Evolutionary conservation across 2,797 vertebrate species (phyloP), one percentile per base, ranked within the genome.

Genomic region (Premnoplex brunnescens): DNA sequence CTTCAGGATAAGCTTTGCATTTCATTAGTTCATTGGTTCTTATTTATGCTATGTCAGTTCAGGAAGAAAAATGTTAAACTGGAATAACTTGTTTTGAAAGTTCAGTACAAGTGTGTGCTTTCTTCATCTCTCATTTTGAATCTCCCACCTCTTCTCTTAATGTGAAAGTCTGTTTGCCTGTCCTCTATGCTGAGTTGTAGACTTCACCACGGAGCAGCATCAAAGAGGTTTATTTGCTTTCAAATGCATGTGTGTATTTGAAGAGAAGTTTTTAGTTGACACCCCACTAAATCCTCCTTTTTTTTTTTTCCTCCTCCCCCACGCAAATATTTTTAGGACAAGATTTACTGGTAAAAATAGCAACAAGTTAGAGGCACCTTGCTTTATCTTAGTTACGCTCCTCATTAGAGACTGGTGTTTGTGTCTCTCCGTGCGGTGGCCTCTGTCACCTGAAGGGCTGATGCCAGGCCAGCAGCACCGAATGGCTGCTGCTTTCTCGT

Each of bases 11-110:
- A 94, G 74, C 91, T 95, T 96, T 96, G 93, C 93, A 96, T 97
- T 96, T 91, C 86, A 80, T 95, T 94, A 86, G 44, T 92, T 96
- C 91, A 91, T 96, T 92, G 82, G 90, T 74, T 91, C 94, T 91
- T 88, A 91, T 86, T 94, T 95, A 85, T 93, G 86, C 84, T 91
- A 59, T 89, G 71, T 95, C 90, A 96, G 80, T 96, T 96, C 91
- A 94, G 94, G 95, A 95, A 88, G 82, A 92, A 95, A 86, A 94
- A 89, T 88, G 90, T 74, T 88, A 34, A 96, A 97, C 96, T 92
- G 94, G 93, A 96, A 95, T 90, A 96, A 96, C 96, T 96, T 92
- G 96, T 97, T 97, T 46, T 82, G 77, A 96, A 87, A 93, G 91
- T 96, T 97, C 93, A 95, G 85, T 75, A 66, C 39, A 46, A 85